Evolutionary conservation across 2,113 vertebrate species (phyloP).

Genomic region (Leptosomus discolor): DNA sequence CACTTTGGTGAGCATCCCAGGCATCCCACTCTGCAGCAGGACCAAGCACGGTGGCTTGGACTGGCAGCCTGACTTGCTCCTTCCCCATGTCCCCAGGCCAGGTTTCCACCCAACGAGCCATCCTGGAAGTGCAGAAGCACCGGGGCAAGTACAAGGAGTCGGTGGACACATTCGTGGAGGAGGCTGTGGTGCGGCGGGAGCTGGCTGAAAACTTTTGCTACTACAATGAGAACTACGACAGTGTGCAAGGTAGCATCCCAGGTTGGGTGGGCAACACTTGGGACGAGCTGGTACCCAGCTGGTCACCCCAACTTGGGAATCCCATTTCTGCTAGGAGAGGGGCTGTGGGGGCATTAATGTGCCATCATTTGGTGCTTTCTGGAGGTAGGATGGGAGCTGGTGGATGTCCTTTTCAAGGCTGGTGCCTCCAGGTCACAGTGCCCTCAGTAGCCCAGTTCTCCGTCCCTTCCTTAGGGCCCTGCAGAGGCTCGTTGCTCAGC

Average conservation of each 20-base stretch:
- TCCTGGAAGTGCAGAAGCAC: conserved; percentile 78
- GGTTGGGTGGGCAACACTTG: fast-evolving
- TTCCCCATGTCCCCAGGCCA: conserved; percentile 72
- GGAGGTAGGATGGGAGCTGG: neutral
- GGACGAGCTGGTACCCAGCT: neutral
- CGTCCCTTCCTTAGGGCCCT: neutral
- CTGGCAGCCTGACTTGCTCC: neutral
- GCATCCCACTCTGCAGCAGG: neutral
- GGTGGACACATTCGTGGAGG: conserved; percentile 78
- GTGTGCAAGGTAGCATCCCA: conserved; percentile 70
- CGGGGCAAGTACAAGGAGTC: conserved; percentile 62
- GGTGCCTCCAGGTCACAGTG: neutral
- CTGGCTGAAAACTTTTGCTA: conserved; percentile 92
- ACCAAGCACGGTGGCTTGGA: fast-evolving
- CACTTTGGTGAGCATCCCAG: conserved; percentile 77
- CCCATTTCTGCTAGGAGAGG: neutral
- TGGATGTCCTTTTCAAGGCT: neutral
- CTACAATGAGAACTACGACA: conserved; percentile 88
- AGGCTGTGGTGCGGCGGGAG: conserved; percentile 86
- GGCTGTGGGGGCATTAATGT: neutral
- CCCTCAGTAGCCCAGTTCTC: neutral
- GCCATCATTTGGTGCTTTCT: neutral
- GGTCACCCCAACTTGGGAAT: neutral
- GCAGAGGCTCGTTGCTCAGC: neutral
- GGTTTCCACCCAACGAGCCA: conserved; percentile 83